Evolutionary conservation across 2,888 invertebrate genomes (phyloP), one percentile per base, ranked within the genome.

Genomic region (Orchesella flavescens): DNA sequence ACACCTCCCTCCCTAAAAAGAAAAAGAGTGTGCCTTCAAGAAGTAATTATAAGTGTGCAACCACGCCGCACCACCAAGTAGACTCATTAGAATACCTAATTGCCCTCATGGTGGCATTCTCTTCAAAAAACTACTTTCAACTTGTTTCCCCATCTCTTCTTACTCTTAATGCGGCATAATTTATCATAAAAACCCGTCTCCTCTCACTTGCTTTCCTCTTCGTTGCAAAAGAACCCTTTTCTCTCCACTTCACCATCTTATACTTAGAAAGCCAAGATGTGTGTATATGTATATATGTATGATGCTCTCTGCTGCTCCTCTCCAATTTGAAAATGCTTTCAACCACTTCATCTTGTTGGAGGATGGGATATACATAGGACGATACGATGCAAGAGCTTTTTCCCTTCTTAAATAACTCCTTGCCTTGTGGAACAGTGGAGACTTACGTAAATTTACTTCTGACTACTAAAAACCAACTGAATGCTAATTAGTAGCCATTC

Each of bases 31-130:
- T 69, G 72, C 57, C 57, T 72, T 72, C 72, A 72, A 72, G 72
- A 57, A 23, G 57, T 72, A 72, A 72, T 72, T 72, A 72, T 72
- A 72, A 34, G 46, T 34, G 57, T 34, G 57, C 57, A 34, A 34
- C 57, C 34, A 34, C 34, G 34, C 34, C 34, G 34, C 34, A 34
- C 34, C 43, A 72, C 72, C 57, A 72, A 72, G 72, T 72, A 72
- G 72, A 34, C 72, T 72, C 72, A 72, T 72, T 72, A 72, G 72
- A 72, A 72, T 72, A 72, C 72, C 72, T 72, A 72, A 72, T 72
- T 72, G 72, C 72, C 72, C 72, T 72, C 72, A 72, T 72, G 72
- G 43, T 59, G 59, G 59, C 21, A 59, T 19, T 17, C 21, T 13
- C n/a, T 46, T 46, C 46, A 46, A 21, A 34, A 34, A 15, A 21